These are phyloP conservation scores for Rallus limicola DNA, from an alignment of 2,113 vertebrate species.

Conservation along the genomic window DNA sequence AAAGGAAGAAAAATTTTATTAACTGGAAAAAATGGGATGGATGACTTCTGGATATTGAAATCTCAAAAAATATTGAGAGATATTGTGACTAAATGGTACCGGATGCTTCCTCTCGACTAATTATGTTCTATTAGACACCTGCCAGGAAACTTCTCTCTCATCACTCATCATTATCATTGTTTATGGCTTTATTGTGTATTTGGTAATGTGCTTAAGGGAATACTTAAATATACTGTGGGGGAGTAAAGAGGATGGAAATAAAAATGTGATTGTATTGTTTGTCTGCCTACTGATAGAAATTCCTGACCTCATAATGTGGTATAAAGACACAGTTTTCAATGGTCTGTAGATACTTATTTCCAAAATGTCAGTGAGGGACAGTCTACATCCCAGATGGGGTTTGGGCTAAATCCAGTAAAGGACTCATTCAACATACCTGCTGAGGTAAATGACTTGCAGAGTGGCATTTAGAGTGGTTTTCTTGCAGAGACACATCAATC, in stretches of 20 bases:
- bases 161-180: not conserved
- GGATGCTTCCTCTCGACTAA: not conserved
- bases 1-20: constrained; percentile 46
- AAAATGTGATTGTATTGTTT: not conserved
- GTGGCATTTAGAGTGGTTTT: not conserved
- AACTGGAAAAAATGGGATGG: not conserved
- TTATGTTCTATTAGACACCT: not conserved
- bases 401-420: not conserved
- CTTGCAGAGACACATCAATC: not conserved
- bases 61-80: not conserved
- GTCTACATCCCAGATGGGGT: not conserved
- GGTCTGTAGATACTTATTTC: not conserved
- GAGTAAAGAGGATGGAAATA: not conserved
- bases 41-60: constrained; percentile 18
- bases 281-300: not conserved
- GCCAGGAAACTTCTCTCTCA: not conserved
- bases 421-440: not conserved
- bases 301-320: not conserved
- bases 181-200: not conserved
- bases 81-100: not conserved
- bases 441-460: not conserved
- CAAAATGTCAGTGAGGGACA: not conserved
- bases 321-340: not conserved
- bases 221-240: not conserved
- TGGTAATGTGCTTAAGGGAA: not conserved